Base-by-base conservation (phyloP, 1,140 invertebrate genomes). In the Drosophila burlai region DNA sequence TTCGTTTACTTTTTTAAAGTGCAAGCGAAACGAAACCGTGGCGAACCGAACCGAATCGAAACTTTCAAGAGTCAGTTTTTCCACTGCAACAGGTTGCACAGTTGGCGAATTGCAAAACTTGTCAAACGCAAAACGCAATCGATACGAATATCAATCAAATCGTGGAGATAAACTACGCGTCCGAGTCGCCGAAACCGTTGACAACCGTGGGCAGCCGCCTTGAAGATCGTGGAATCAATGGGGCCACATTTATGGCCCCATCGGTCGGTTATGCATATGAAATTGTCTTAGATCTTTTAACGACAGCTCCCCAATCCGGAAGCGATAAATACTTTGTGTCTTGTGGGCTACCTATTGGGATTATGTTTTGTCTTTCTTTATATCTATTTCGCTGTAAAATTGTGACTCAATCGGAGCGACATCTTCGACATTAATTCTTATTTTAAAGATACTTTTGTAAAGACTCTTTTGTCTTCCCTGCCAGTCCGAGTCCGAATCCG, bases 71-170 rank as follows among this genome's bases (percentile, higher is more conserved):
- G 74, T 57, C 66, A 34, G 40, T 54, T 62, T 81, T 72, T 55
- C 50, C 26, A 21, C 47, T 58, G 63, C 77, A 68, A 76, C 76
- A 83, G 76, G 81, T 80, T 74, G 73, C 81, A 89, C 69, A 77
- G 58, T 55, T 86, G 61, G 80, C 64, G 73, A 73, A 83, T 86
- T 89, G 85, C 85, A 85, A 89, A 89, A 89, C 79, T 90, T 89
- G 85, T 90, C 85, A 89, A 91, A 89, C 81, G 86, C 76, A 89
- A 87, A 80, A 90, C 82, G 85, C 85, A 90, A 89, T 89, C 85
- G 85, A 90, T 90, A 90, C 85, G 86, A 89, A 90, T 85, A 89
- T 89, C 85, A 89, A 89, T 89, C 85, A 89, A 89, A 89, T 74
- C 83, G 71, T 66, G 62, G 57, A 78, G 76, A 84, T 85, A 79